A percentile compares a stretch with the other conserved stretches of the same genome.
These are phyloP conservation scores for Hoplodrina ambigua DNA, from an alignment of 2,888 invertebrate species.

Conservation along the genomic window DNA sequence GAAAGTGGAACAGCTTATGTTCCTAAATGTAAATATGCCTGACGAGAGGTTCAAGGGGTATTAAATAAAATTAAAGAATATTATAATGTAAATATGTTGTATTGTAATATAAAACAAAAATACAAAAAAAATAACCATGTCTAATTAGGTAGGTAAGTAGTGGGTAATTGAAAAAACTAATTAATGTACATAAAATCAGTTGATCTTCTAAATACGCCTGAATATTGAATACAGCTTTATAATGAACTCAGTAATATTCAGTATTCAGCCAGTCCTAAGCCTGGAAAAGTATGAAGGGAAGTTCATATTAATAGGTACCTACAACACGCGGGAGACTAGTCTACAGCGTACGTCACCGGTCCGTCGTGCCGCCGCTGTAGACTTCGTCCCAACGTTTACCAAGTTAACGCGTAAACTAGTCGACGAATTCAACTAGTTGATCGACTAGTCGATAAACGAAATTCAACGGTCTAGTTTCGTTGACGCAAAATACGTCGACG, in stretches of 20 bases:
- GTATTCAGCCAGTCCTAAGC: neutral
- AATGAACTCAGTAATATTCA: too few species aligned
- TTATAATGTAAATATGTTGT: neutral
- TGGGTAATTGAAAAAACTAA: neutral
- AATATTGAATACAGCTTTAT: neutral
- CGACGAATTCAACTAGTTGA: too few species aligned
- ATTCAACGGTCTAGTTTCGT: too few species aligned
- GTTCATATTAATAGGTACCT: neutral
- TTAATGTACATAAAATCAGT: neutral
- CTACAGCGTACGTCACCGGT: too few species aligned
- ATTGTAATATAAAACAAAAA: constrained; percentile 4
- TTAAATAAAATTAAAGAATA: neutral
- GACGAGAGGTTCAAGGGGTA: neutral
- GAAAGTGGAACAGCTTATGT: constrained; percentile 9
- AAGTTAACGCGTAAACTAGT: too few species aligned
- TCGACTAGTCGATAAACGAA: too few species aligned
- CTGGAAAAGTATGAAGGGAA: neutral
- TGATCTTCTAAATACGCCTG: constrained; percentile 5
- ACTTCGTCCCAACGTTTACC: too few species aligned
- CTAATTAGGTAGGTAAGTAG: too few species aligned
- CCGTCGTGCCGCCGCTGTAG: too few species aligned
- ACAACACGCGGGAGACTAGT: too few species aligned
- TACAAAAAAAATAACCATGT: neutral
- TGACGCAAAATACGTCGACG: too few species aligned
- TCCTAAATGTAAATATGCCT: too few species aligned